Evolutionary conservation across 2,888 invertebrate genomes (phyloP).

Genomic region (Smittia sp.): DNA sequence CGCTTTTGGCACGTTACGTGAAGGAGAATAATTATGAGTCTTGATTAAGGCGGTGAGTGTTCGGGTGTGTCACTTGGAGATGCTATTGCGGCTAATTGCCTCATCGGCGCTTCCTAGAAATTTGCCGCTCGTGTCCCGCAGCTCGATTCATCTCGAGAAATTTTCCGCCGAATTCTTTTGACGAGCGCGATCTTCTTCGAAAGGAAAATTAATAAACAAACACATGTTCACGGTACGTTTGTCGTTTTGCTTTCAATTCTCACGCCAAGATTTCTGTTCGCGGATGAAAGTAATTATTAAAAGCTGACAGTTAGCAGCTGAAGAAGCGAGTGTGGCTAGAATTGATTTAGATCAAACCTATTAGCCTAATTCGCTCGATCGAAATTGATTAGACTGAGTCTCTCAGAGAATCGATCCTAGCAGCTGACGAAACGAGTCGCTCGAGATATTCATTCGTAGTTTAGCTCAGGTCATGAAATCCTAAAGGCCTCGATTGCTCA

Average conservation of each 20-base stretch:
- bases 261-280: background rate
- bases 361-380: too few species aligned
- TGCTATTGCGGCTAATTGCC: background rate
- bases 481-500: too few species aligned
- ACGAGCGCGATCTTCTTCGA: background rate
- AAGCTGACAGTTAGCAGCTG: background rate
- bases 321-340: background rate
- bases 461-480: too few species aligned
- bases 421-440: too few species aligned
- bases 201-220: background rate
- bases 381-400: too few species aligned
- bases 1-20: background rate
- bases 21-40: background rate
- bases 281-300: background rate
- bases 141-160: background rate
- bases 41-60: background rate
- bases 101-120: background rate
- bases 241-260: background rate
- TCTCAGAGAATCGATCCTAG: too few species aligned
- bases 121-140: background rate
- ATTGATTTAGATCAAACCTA: too few species aligned
- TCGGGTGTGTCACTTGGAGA: background rate
- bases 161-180: conserved; percentile 4
- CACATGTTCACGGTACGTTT: too few species aligned
- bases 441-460: background rate